These are phyloP conservation scores for Protonemura montana DNA, from an alignment of 2,888 invertebrate genomes.

Conservation along the genomic window DNA sequence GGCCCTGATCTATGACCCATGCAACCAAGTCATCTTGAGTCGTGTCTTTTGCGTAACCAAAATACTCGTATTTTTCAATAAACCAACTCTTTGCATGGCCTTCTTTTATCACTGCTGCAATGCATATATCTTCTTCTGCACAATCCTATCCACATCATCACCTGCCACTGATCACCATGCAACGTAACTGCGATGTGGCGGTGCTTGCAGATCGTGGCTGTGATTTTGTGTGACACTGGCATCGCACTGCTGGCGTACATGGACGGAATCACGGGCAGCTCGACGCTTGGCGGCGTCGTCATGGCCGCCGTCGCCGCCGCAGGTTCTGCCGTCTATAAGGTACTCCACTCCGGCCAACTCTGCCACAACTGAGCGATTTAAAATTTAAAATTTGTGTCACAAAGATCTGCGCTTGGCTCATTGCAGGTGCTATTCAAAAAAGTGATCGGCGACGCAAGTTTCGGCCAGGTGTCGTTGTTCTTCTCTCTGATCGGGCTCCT, in stretches of 20 bases:
- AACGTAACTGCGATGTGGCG: not conserved
- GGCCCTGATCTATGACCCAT: no score
- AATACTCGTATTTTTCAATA: no score
- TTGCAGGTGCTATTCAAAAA: constrained; percentile 91
- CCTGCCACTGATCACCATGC: no score
- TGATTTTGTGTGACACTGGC: constrained; percentile 92
- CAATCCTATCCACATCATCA: no score
- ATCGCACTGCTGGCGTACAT: constrained; percentile 93
- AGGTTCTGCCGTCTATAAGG: constrained; percentile 93
- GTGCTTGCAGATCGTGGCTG: constrained; percentile 82
- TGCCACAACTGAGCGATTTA: no score
- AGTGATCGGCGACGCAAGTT: constrained; percentile 91
- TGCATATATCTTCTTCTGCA: no score
- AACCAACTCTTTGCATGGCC: no score
- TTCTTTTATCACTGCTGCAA: no score
- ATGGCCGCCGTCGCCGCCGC: constrained; percentile 90
- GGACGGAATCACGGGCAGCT: constrained; percentile 92
- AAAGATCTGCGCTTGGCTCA: constrained; percentile 34
- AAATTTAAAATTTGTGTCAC: no score
- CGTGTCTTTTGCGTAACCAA: no score
- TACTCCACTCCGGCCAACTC: constrained; percentile 55
- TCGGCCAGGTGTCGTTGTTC: constrained; percentile 91
- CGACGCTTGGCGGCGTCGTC: constrained; percentile 89
- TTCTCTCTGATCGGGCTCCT: constrained; percentile 90
- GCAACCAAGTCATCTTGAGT: no score